phyloP scores from a whole-genome alignment of 2,797 vertebrate species.

The Periophthalmus magnuspinnatus region DNA sequence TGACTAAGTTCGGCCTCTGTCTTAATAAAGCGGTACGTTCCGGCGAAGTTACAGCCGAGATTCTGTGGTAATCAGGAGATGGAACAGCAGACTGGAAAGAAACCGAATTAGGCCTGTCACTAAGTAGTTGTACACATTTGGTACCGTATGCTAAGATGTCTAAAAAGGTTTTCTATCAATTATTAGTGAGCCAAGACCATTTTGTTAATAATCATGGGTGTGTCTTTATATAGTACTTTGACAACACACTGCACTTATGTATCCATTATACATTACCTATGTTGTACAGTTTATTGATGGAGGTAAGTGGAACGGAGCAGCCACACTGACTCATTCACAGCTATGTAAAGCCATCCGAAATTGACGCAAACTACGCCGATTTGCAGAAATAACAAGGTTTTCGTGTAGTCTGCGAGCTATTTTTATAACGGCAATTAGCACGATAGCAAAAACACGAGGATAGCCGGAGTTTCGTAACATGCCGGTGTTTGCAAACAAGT shows the following conservation, averaged over 20 bases:
- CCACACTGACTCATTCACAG: neutral
- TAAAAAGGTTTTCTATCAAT: constrained; percentile 36
- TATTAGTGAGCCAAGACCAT: constrained; percentile 27
- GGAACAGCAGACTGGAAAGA: constrained; percentile 3
- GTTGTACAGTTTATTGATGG: constrained; percentile 20
- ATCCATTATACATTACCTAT: constrained; percentile 47
- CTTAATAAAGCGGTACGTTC: constrained; percentile 2
- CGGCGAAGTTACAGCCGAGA: neutral
- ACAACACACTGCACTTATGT: constrained; percentile 31
- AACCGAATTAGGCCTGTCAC: constrained; percentile 10
- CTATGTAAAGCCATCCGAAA: neutral
- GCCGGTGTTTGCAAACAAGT: constrained; percentile 23
- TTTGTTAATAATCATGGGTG: constrained; percentile 43
- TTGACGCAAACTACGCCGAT: neutral
- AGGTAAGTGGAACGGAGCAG: constrained; percentile 20
- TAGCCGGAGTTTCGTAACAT: constrained; percentile 1
- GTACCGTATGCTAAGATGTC: constrained; percentile 27
- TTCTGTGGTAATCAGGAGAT: neutral
- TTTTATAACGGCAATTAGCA: neutral
- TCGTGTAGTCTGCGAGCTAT: neutral
- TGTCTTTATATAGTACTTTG: constrained; percentile 41
- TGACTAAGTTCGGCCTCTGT: neutral
- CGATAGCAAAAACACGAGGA: neutral
- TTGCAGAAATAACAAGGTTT: neutral
- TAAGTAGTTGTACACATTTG: constrained; percentile 18